Evolutionary conservation across 92 coral and sea anemone species (phyloP), one percentile per base, ranked within the genome.

Genomic region (Siderastrea siderea): DNA sequence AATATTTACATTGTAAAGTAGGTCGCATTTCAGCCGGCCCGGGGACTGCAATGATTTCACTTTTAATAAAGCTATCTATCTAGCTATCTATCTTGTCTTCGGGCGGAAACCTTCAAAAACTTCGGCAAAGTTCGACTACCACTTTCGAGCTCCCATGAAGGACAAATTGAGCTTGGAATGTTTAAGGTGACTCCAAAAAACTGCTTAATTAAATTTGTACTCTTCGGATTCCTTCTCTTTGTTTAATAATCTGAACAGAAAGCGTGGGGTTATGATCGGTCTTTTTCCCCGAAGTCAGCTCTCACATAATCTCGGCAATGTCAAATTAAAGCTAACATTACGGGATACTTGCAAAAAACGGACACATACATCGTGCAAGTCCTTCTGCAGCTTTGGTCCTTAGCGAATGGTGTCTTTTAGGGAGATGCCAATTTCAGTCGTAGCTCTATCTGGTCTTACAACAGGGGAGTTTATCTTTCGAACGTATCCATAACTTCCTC

Each of bases 321-420:
- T 0, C 38, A 26, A 26, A n/a, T n/a, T n/a, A n/a, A 93, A 11
- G 87, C 65, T 2, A 90, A 80, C 4, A 88, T 88, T 16, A 93
- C 90, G 5, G 88, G 88, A 12, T 68, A 12, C 63, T 84, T 73
- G 50, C 94, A 26, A 62, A 60, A 93, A 90, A 43, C 90, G 83
- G 17, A 89, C 59, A 16, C 83, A 84, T 12, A 90, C 89, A 68
- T 90, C 86, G 44, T 57, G 17, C 7, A 93, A 79, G 60, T 88
- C 92, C 6, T 71, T 74, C 80, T 87, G 95, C 7, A 92, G 68
- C 71, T 88, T 88, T 48, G 95, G 95, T 15, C 93, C 90, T 78
- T 85, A 87, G 49, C 61, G 62, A 50, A 93, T 78, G 7, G 60
- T 79, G 52, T 93, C 89, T 61, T 89, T 89, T 7, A 90, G 55